Base-by-base conservation (phyloP, 2,888 invertebrate genomes). In the Abrostola triplasia region DNA sequence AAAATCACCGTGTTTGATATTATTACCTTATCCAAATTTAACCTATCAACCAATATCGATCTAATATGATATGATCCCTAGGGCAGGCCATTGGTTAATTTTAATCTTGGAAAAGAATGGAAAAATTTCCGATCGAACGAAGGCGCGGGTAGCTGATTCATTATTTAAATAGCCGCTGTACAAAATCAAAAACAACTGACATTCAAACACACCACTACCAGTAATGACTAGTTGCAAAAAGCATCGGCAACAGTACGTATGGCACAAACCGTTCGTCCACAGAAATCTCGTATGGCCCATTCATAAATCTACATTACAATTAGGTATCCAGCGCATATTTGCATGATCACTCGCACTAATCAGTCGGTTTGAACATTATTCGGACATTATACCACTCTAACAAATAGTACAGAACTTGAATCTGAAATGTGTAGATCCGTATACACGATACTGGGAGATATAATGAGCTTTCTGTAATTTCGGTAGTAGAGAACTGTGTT, bases 331-430 rank as follows among this genome's bases (percentile, higher is more conserved):
- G 60, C 66, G 61, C 70, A 66, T 67, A 82, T 83, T 79, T 79
- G 81, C 84, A 83, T 84, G 82, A 83, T 82, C 74, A 76, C 66
- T 58, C 64, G 50, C 77, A 74, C 79, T 83, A 84, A 84, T 84
- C 84, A 84, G 73, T 68, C 71, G 64, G 64, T 71, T 72, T 64
- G 65, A 64, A 73, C 73, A 73, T 76, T 78, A 77, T 69, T 55
- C 68, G 64, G 36, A 52, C 68, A 75, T 80, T 65, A 73, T 57
- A 57, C 64, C 66, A 64, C 61, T 67, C 69, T 69, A 76, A 72
- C 67, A 61, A 75, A 80, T 80, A 70, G 69, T 52, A 36, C 52
- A 47, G 51, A 76, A 73, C 76, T 70, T 70, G 73, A 67, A 73
- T 78, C 56, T 65, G 66, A 54, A 76, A 67, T 70, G 54, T 24